Evolutionary conservation across 1,140 invertebrate species (phyloP), one percentile per base, ranked within the genome.

Genomic region (Drosophila ficusphila): DNA sequence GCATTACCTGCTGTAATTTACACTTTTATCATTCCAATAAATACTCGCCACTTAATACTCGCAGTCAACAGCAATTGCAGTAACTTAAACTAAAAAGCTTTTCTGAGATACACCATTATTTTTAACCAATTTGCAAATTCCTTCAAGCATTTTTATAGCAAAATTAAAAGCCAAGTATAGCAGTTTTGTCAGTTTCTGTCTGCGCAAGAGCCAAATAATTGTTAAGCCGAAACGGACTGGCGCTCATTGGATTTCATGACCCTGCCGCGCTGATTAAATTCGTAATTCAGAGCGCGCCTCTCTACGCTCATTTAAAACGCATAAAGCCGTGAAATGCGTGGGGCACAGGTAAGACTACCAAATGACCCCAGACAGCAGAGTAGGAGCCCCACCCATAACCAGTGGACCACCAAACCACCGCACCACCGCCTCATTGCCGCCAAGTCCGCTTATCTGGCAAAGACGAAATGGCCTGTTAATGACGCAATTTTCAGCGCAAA

Each of bases 391-490:
- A 16, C 9, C 25, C 16, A 33, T 3, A 19, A 14, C 8, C 7
- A 4, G 0, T 8, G 29, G 36, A n/a, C 31, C 3, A 18, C 14
- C 11, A 2, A 39, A 11, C 29, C 18, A 21, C 38, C 36, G 6
- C 31, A 14, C 47, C 21, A 25, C 11, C 68, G 19, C 54, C 47
- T 25, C 41, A 44, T 44, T 44, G 41, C 41, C 41, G 41, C 6
- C 41, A 44, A 44, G 29, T 29, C 67, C 31, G 51, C 60, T 83
- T 82, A 78, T 70, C 79, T 74, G 48, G 25, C 62, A 48, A 39
- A 53, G 41, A 44, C 70, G 39, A 61, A 90, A 90, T 86, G 72
- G 79, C 77, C 86, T 90, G 86, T 86, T 90, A 90, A 86, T 90
- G 78, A 82, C 60, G 68, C 58, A 82, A 82, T 88, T 88, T 79